Base-by-base conservation (phyloP, 1,140 invertebrate genomes). In the Eciton burchellii region DNA sequence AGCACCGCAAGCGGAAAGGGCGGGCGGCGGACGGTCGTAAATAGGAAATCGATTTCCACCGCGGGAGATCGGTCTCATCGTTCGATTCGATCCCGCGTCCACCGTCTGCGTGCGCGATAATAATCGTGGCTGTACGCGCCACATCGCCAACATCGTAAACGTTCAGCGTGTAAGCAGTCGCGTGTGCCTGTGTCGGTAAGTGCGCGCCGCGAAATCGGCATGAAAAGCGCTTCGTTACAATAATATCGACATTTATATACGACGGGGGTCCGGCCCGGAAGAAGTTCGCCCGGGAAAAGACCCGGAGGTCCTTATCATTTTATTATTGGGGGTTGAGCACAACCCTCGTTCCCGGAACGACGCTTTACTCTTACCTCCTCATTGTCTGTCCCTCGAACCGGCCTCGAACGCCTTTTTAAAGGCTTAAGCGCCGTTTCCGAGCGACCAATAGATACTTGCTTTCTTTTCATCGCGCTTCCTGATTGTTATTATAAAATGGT, bases 171-270 rank as follows among this genome's bases (percentile, higher is more conserved):
- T 52, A 65, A 65, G 82, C 82, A 77, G 60, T 56, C 49, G 56
- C 24, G 62, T 81, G 63, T 62, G 41, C 54, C 57, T 45, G 54
- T 62, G 19, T 16, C 66, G 26, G 56, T 49, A 57, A 73, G n/a
- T 82, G 83, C 71, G 47, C 83, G 88, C 85, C 84, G 88, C 88
- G 89, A 90, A 90, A 90, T 89, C 73, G 86, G 86, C 71, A 90
- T 91, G 74, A 87, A 89, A 88, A 88, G 81, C 82, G 85, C 73
- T 84, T 91, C 89, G 89, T 91, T 91, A 89, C 89, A 90, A 91
- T 91, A 91, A 91, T 91, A 92, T 87, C 85, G 85, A 90, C 91
- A 91, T 91, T 92, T 92, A 89, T 92, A 92, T 89, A 92, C 90
- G 84, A 84, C 72, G 66, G 49, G 52, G 62, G 60, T 70, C 66